Evolutionary conservation across 2,797 vertebrate genomes (phyloP), one percentile per base, ranked within the genome.

Genomic region (Tragopan temminckii): DNA sequence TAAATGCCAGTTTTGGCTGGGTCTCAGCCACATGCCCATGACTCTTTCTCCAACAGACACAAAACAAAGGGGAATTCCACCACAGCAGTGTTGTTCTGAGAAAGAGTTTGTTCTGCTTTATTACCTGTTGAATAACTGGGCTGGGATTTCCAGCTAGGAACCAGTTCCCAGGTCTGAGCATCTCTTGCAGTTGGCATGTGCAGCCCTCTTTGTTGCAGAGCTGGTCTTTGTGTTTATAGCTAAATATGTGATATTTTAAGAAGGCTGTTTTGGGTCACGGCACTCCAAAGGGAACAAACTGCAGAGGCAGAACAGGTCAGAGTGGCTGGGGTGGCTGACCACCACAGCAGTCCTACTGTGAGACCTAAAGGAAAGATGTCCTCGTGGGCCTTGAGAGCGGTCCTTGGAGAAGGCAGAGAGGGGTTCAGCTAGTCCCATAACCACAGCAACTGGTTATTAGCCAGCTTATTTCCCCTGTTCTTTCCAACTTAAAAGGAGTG

Each of bases 41-140:
- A 23, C 11, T 35, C 6, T 74, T 36, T 29, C 35, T 38, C 38
- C 0, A 2, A 35, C 6, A 80, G 7, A 10, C 13, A 43, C 52
- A 61, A 88, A 74, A 91, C 72, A 91, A 88, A 89, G 72, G 29
- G 57, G 82, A 77, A 61, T 42, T 57, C 33, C 64, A 79, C 29
- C 48, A 43, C 27, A 89, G 43, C 46, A 78, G 12, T 0, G 2
- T 7, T 74, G n/a, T 10, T 31, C 14, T 70, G 71, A 77, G 23
- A 59, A 63, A 63, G 9, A 11, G 8, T 45, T 81, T 59, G 33
- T 71, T 75, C 40, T 57, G 68, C 79, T 83, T 70, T 1, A 2
- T 63, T 48, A 63, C 33, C 24, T 23, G 15, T 1, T 53, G 33
- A 68, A 74, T 66, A 82, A 45, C 27, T 21, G 19, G 19, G 5